Evolutionary conservation across 2,113 vertebrate species (phyloP).

Genomic region (Heloderma charlesbogerti): DNA sequence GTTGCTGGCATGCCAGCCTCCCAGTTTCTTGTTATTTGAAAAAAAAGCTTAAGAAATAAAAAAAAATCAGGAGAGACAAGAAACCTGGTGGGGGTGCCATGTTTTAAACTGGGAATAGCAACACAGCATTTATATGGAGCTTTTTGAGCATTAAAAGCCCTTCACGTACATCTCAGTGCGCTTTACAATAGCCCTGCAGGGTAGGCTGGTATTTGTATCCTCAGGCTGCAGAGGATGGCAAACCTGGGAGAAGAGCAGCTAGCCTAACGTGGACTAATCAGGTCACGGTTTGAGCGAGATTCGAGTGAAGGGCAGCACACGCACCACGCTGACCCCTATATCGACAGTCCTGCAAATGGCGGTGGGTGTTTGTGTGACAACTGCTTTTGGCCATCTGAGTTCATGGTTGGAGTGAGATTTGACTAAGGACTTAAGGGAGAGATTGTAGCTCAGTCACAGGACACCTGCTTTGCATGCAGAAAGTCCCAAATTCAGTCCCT

Average conservation of each 20-base stretch:
- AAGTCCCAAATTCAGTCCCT: too few species aligned
- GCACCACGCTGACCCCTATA: too few species aligned
- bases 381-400: too few species aligned
- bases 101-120: not conserved
- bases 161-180: too few species aligned
- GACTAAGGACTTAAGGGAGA: too few species aligned
- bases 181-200: not conserved
- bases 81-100: too few species aligned
- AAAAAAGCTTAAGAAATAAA: too few species aligned
- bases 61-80: too few species aligned
- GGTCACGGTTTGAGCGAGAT: not conserved
- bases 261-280: not conserved
- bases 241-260: not conserved
- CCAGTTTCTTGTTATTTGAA: too few species aligned
- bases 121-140: accelerated
- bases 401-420: not conserved
- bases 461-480: too few species aligned
- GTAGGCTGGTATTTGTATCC: not conserved
- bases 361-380: not conserved
- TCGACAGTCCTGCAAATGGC: not conserved
- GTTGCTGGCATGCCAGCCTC: too few species aligned
- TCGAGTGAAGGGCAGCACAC: not conserved
- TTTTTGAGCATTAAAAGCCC: not conserved
- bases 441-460: too few species aligned
- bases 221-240: not conserved